These are phyloP conservation scores for Leptopterna dolabrata DNA, from an alignment of 2,888 invertebrate species.

Conservation along the genomic window DNA sequence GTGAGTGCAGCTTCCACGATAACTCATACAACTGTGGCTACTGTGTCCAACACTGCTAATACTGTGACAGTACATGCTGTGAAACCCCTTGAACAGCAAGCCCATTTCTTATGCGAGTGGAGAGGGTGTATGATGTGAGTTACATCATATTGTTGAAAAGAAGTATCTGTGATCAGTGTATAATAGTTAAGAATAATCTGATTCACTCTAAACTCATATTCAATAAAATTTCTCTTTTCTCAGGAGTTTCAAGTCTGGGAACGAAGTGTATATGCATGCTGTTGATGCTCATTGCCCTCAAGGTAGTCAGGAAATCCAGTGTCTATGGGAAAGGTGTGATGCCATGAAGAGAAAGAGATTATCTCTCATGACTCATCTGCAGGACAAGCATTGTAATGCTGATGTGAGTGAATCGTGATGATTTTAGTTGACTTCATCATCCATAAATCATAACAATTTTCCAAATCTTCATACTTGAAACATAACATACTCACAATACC, in stretches of 20 bases:
- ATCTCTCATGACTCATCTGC: conserved; percentile 95
- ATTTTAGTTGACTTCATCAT: no score
- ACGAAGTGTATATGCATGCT: conserved; percentile 88
- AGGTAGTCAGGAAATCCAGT: conserved; percentile 79
- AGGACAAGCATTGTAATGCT: conserved; percentile 92
- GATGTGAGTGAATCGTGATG: conserved; percentile 74
- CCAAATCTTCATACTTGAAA: no score
- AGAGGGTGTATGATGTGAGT: conserved; percentile 81
- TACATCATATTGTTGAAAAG: neutral
- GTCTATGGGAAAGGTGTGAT: conserved; percentile 93
- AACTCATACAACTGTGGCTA: conserved; percentile 56
- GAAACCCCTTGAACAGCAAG: conserved; percentile 58
- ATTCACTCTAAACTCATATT: neutral
- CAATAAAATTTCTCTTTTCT: neutral
- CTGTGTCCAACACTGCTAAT: conserved; percentile 26
- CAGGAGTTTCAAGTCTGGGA: conserved; percentile 79
- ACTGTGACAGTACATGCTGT: conserved; percentile 27
- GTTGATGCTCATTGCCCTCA: conserved; percentile 86
- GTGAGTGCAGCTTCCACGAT: conserved; percentile 60
- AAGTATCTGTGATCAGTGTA: neutral
- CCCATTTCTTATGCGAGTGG: conserved; percentile 85
- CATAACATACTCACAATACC: no score
- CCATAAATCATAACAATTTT: no score
- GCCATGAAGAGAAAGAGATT: conserved; percentile 89
- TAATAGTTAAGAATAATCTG: neutral